Base-by-base conservation (phyloP, 2,888 invertebrate genomes). In the Plagodis dolabraria region DNA sequence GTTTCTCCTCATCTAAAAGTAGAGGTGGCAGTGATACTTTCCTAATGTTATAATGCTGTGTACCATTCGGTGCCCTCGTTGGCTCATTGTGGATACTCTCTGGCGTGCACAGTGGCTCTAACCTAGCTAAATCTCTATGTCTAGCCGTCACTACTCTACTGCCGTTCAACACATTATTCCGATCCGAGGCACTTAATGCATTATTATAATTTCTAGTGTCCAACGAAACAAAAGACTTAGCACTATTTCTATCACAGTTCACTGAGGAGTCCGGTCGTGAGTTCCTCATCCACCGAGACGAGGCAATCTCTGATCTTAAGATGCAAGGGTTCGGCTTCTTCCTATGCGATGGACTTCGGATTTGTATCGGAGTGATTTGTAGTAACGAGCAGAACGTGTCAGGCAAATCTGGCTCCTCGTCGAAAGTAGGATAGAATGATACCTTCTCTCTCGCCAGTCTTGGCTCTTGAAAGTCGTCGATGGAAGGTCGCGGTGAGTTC, bases 21-120 rank as follows among this genome's bases (percentile, higher is more conserved):
- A 93, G 69, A 1, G 93, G 93, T 0, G 93, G 93, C 35, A 93
- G 71, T 0, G 92, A 93, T 5, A 93, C 89, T 68, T 93, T 93
- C 59, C 92, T 85, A 55, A 86, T 75, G 64, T 72, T 83, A 66
- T 81, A 85, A 10, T 84, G 80, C 48, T 79, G 72, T 35, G 79
- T 67, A 60, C 80, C 78, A 59, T 78, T 82, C 7, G 72, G 60
- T 38, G 77, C 50, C 63, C 74, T 85, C 12, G 66, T 66, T 5
- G 72, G 42, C 38, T 89, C 87, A 70, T 74, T 79, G n/a, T 79
- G 79, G n/a, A 76, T 68, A 50, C 76, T 53, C 22, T 89, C 89
- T 2, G 89, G 87, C 5, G 90, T 85, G 57, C 78, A 79, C 10
- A 92, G 69, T 9, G 91, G 92, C 56, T 89, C 85, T 47, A 92